These are phyloP conservation scores for Cetonia aurata DNA, from an alignment of 2,888 invertebrate genomes.

Conservation along the genomic window DNA sequence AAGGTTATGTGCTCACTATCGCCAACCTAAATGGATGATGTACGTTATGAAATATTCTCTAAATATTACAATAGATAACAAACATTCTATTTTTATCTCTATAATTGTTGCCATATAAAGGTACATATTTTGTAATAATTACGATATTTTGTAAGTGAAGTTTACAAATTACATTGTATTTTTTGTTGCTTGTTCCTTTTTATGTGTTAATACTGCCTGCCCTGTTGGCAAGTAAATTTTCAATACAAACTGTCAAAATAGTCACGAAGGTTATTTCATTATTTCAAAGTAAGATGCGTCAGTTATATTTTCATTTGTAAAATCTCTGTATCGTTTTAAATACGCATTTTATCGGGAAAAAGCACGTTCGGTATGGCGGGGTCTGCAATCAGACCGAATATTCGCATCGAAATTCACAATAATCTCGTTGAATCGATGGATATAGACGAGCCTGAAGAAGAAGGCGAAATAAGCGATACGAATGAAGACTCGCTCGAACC, in stretches of 20 bases:
- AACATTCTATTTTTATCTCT: no score
- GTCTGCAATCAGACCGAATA: slow-evolving; percentile 61
- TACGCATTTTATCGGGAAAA: no score
- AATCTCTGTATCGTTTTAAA: no score
- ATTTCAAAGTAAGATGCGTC: not conserved
- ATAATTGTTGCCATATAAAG: no score
- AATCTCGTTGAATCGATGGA: slow-evolving; percentile 67
- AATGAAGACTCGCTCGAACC: slow-evolving; percentile 54
- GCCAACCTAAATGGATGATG: not conserved
- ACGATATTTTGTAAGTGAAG: no score
- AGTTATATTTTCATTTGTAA: slow-evolving; percentile 3
- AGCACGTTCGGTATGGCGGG: slow-evolving; percentile 47
- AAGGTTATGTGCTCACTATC: not conserved
- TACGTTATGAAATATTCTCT: no score
- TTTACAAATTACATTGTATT: no score
- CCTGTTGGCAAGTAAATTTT: not conserved
- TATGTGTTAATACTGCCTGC: not conserved
- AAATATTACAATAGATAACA: no score
- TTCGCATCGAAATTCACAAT: slow-evolving; percentile 67
- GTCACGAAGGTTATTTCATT: slow-evolving; percentile 11
- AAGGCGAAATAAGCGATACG: slow-evolving; percentile 64
- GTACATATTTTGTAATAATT: no score
- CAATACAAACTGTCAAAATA: not conserved
- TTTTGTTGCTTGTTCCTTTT: not conserved
- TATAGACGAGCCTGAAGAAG: slow-evolving; percentile 65